phyloP scores from a whole-genome alignment of 2,797 vertebrate species.

The Sebastes cheni region DNA sequence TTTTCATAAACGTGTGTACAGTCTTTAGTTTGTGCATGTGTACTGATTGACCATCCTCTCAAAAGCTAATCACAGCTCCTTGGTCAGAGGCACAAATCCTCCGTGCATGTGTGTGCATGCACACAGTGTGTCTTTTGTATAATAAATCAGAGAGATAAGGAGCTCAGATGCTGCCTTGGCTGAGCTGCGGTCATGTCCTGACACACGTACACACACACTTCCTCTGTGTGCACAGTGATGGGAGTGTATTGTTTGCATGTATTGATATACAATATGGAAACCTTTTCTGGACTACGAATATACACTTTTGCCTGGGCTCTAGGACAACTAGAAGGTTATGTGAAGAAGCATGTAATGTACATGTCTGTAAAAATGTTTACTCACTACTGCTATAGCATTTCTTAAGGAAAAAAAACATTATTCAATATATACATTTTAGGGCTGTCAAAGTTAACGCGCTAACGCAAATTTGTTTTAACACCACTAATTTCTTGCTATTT shows the following conservation, averaged over 20 bases:
- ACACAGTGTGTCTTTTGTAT: background rate
- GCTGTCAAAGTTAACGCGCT: no score
- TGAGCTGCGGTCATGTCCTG: slow-evolving; percentile 18
- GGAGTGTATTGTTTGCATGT: background rate
- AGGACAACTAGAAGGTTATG: background rate
- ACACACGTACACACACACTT: background rate
- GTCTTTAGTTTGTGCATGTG: background rate
- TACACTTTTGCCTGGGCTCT: background rate
- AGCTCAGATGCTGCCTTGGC: slow-evolving; percentile 44
- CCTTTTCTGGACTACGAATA: background rate
- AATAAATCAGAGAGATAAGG: slow-evolving; percentile 29
- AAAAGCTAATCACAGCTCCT: slow-evolving; percentile 1
- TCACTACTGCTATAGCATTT: no score
- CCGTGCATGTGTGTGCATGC: background rate
- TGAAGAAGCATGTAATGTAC: background rate
- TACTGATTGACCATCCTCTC: background rate
- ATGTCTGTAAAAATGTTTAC: no score
- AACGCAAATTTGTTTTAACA: no score
- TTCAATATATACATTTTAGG: no score
- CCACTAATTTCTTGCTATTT: no score
- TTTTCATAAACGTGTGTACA: no score
- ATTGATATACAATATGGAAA: no score
- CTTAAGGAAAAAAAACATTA: no score
- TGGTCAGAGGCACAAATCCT: background rate
- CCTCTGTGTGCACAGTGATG: background rate